A percentile compares a stretch with the other conserved stretches of the same genome.
Conservation (phyloP, 92 coral and sea anemone species). For the Palythoa heliodiscus region DNA sequence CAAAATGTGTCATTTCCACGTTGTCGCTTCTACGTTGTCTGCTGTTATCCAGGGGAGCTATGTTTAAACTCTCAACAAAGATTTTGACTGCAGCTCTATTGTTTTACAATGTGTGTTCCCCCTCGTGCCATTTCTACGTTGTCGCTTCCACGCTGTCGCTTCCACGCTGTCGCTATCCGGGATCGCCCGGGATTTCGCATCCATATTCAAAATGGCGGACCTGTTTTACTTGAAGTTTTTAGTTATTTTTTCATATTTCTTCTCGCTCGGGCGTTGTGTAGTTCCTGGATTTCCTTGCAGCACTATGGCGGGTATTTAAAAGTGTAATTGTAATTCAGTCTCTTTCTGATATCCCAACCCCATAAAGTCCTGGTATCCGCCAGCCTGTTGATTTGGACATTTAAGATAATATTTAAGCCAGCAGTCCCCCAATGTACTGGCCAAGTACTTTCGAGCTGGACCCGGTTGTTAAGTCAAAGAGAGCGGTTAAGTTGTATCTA, state of each 20-base stretch:
- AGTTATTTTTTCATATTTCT: conserved; percentile 11
- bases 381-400: too few relatives aligned
- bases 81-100: too few relatives aligned
- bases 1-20: background rate
- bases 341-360: background rate
- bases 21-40: background rate
- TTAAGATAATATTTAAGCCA: too few relatives aligned
- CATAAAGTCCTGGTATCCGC: background rate
- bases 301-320: background rate
- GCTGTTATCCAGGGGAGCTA: too few relatives aligned
- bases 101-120: too few relatives aligned
- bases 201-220: conserved; percentile 14
- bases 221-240: conserved; percentile 5
- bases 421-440: too few relatives aligned
- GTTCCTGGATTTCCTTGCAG: conserved; percentile 7
- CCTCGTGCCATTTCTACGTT: background rate
- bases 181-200: background rate
- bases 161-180: background rate
- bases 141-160: background rate
- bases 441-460: too few relatives aligned
- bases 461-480: too few relatives aligned
- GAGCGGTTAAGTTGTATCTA: too few relatives aligned
- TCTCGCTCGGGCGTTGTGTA: conserved; percentile 9
- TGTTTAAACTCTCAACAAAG: too few relatives aligned
- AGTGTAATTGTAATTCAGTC: conserved; percentile 4